phyloP scores from a whole-genome alignment of 2,797 vertebrate species.

The Hoplostethus mediterraneus region DNA sequence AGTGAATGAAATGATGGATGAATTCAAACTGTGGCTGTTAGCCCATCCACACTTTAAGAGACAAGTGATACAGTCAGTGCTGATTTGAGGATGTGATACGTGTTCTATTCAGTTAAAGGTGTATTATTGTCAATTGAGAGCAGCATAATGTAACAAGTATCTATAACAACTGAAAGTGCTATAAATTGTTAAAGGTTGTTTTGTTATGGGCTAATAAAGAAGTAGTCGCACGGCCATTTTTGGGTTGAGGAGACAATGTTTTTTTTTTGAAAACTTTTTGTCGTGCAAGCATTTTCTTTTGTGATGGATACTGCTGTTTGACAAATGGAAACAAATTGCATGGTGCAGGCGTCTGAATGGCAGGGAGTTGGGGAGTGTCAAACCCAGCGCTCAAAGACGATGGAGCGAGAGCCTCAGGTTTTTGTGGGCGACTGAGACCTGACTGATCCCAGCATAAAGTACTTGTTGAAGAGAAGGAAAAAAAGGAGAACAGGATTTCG shows the following conservation, averaged over 20 bases:
- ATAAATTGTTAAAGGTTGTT: constrained; percentile 73
- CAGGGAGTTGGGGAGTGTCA: constrained; percentile 79
- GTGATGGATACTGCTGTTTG: constrained; percentile 81
- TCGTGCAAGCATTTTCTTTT: constrained; percentile 83
- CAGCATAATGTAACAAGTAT: constrained; percentile 77
- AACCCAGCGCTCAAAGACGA: constrained; percentile 76
- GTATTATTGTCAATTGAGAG: constrained; percentile 68
- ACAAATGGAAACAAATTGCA: constrained; percentile 86
- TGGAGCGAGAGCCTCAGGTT: constrained; percentile 76
- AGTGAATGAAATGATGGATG: constrained; percentile 75
- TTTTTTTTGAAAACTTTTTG: constrained; percentile 72
- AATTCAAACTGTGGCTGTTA: constrained; percentile 64
- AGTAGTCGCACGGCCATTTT: constrained; percentile 67
- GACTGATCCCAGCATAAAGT: constrained; percentile 84
- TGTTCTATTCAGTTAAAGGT: constrained; percentile 64
- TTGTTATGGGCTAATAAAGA: constrained; percentile 70
- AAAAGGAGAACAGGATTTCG: constrained; percentile 80
- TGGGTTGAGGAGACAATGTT: constrained; percentile 75
- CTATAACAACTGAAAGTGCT: constrained; percentile 64
- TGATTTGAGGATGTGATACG: constrained; percentile 71
- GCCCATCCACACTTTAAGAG: constrained; percentile 70
- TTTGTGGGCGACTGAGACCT: constrained; percentile 82
- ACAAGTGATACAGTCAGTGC: constrained; percentile 61
- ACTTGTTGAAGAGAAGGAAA: constrained; percentile 82
- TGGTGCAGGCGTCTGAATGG: constrained; percentile 78